A percentile compares a stretch with the other conserved stretches of the same genome.
Evolutionary conservation across 53 echinoderm and acorn worm genomes (phyloP).

Genomic region (Patiria pectinifera): DNA sequence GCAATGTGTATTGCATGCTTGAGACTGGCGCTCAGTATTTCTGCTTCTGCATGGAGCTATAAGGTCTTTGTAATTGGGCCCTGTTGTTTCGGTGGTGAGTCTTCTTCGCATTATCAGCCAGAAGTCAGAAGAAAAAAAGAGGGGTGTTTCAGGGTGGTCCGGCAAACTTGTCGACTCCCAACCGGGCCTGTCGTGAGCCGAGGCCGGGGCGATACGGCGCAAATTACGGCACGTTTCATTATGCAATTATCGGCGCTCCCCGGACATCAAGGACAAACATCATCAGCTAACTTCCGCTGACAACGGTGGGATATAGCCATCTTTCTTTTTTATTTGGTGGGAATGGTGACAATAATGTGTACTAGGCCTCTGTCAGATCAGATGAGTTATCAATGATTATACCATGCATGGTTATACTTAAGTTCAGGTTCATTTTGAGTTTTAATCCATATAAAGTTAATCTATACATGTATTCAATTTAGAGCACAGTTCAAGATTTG

Average conservation of each 20-base stretch:
- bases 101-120: not conserved
- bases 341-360: not conserved
- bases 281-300: constrained; percentile 33
- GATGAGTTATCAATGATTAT: no score
- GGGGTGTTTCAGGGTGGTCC: constrained; percentile 42
- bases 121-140: not conserved
- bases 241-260: constrained; percentile 43
- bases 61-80: no score
- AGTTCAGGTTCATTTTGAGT: no score
- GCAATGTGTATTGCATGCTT: no score
- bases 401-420: no score
- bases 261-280: constrained; percentile 46
- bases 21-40: no score
- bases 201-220: constrained; percentile 30
- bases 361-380: not conserved
- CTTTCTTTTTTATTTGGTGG: not conserved
- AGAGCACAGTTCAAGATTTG: no score
- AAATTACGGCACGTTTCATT: constrained; percentile 58
- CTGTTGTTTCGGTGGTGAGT: no score
- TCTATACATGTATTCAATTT: no score
- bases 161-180: constrained; percentile 23
- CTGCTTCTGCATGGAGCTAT: no score
- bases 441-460: no score
- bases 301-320: not conserved
- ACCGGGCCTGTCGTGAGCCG: constrained; percentile 46